Evolutionary conservation across 2,888 invertebrate species (phyloP), one percentile per base, ranked within the genome.

Genomic region (Aphodius sticticus): DNA sequence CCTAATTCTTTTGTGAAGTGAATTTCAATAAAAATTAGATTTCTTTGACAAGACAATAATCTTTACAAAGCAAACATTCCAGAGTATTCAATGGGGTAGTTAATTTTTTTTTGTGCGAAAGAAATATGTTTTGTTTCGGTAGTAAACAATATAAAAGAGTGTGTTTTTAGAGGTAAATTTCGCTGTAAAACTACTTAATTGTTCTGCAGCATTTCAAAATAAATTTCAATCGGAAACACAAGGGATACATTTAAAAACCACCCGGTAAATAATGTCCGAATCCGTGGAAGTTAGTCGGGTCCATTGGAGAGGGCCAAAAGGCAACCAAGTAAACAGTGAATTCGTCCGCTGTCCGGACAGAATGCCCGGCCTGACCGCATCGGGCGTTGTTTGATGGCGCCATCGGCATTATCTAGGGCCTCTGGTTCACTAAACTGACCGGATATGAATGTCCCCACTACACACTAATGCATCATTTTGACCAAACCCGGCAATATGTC

Each of bases 371-470:
- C 81, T 82, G 86, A 87, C 87, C 87, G 85, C 87, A 86, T 82
- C 83, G 86, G 88, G 87, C 88, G 87, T 88, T 88, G 87, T 88
- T 88, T 87, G 86, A 88, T 88, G 87, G 86, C 86, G 84, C 86
- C 85, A 87, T 87, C 86, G 86, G 85, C 84, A 85, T 87, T 88
- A 88, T 87, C 86, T 87, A 87, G 87, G 86, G 87, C 53, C 53
- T 53, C 53, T 53, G 53, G 53, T 53, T 53, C 53, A 53, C 3
- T 53, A 53, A 1, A 53, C 53, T 12, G 53, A 53, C 53, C 53
- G 53, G 53, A 53, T 53, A 53, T 53, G 53, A 5, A 53, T 53
- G 53, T 53, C 53, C 53, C 53, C 53, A 53, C 53, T 53, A 53
- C 53, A 53, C 53, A 9, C 53, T 53, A 53, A 53, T 53, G 53